Evolutionary conservation across 2,888 invertebrate species (phyloP).

Genomic region (Parelbella ahira): DNA sequence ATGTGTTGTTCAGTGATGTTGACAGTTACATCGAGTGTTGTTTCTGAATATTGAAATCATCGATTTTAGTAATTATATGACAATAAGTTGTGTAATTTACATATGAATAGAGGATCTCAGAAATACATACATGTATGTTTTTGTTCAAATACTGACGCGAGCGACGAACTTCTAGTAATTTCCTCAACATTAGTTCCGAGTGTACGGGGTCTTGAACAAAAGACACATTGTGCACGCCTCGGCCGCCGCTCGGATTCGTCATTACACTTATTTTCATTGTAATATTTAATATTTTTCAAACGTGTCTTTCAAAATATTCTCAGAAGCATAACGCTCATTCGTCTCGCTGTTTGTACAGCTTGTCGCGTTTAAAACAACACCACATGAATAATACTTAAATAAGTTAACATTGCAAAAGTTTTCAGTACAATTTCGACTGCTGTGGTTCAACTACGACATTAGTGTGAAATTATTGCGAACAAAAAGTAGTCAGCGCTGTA

Average conservation of each 20-base stretch:
- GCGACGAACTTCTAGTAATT: conserved; percentile 8
- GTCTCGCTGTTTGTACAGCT: conserved; percentile 62
- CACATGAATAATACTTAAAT: conserved; percentile 53
- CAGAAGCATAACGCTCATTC: conserved; percentile 42
- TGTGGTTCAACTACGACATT: conserved; percentile 32
- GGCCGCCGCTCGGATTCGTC: conserved; percentile 20
- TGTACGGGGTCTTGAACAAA: conserved; percentile 8
- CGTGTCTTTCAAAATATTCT: conserved; percentile 31
- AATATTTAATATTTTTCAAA: conserved; percentile 28
- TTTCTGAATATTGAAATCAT: too few species aligned
- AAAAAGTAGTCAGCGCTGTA: conserved; percentile 29
- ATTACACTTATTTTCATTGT: conserved; percentile 26
- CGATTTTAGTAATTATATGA: too few species aligned
- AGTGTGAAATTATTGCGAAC: conserved; percentile 6
- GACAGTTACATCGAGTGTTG: too few species aligned
- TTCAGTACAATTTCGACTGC: conserved; percentile 47
- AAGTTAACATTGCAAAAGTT: conserved; percentile 37
- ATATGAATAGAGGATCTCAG: too few species aligned
- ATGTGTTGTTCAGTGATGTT: too few species aligned
- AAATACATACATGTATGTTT: too few species aligned
- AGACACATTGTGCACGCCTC: background rate
- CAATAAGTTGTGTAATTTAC: too few species aligned
- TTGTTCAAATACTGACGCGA: too few species aligned
- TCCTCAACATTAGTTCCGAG: conserved; percentile 1
- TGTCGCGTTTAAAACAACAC: conserved; percentile 44